Percentiles rank a stretch among this genome's conserved stretches.
phyloP scores from a whole-genome alignment of 1,140 invertebrate genomes.

The Ips nitidus region DNA sequence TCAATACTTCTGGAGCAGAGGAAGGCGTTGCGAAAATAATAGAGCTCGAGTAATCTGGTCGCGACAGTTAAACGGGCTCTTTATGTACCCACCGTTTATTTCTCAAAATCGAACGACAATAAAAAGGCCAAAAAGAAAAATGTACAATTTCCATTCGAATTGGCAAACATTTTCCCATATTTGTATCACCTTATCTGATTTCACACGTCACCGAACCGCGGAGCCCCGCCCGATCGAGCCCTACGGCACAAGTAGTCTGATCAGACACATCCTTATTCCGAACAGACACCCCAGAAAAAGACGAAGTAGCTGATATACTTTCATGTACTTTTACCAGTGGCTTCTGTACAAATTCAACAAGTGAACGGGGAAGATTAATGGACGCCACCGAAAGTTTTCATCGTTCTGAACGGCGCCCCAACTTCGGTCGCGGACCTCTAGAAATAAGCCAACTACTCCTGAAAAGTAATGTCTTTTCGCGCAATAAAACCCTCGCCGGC shows the following conservation, averaged over 20 bases:
- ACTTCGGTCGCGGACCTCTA: conserved; percentile 5
- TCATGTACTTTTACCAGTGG: not conserved
- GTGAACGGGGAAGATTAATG: conserved; percentile 11
- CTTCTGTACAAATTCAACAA: conserved; percentile 14
- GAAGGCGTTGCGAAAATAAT: not conserved
- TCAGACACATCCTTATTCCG: no score
- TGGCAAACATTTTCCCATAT: conserved; percentile 20
- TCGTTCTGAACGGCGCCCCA: not conserved
- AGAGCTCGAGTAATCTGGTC: not conserved
- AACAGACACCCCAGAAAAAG: no score
- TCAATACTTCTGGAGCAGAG: conserved; percentile 5
- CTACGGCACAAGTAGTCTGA: no score
- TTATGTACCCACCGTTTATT: not conserved
- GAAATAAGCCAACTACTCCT: conserved; percentile 9
- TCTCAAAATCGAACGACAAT: not conserved
- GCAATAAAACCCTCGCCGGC: conserved; percentile 10
- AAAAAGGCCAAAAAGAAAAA: conserved; percentile 1
- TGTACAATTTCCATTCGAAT: conserved; percentile 12
- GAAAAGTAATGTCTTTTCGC: conserved; percentile 14
- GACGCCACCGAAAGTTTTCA: conserved; percentile 3
- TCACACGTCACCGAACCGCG: conserved; percentile 20
- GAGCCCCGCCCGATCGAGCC: conserved; percentile 3
- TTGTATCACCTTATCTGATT: conserved; percentile 32
- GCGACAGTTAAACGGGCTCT: not conserved
- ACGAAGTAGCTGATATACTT: not conserved